Percentiles rank a stretch among this genome's conserved stretches.
Conservation (phyloP, 2,113 vertebrate species). For the Monopterus albus region DNA sequence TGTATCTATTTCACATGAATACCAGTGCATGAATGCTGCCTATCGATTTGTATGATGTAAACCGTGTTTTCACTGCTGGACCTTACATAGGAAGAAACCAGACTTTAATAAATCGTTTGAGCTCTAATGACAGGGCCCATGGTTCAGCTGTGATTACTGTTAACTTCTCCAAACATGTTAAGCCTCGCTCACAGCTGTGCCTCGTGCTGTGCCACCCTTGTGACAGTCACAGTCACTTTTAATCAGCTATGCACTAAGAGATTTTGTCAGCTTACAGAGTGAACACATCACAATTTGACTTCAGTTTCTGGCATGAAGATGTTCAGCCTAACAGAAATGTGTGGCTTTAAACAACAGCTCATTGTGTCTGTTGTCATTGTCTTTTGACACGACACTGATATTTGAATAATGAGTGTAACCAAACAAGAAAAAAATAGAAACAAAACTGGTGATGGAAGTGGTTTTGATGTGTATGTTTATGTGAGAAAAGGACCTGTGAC, state of each 20-base stretch:
- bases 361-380: background rate
- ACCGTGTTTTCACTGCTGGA: background rate
- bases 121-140: too few species aligned
- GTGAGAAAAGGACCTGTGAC: conserved; percentile 24
- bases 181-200: background rate
- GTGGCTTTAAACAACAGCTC: conserved; percentile 1
- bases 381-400: background rate
- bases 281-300: conserved; percentile 10
- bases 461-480: conserved; percentile 15
- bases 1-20: background rate
- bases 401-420: conserved; percentile 18
- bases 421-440: background rate
- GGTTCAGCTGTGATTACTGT: too few species aligned
- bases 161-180: background rate
- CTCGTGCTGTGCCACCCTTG: background rate
- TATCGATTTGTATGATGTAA: too few species aligned
- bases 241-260: too few species aligned
- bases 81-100: too few species aligned
- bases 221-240: too few species aligned
- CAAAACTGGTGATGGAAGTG: conserved; percentile 9
- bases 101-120: too few species aligned
- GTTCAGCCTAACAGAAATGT: background rate
- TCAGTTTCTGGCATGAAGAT: background rate
- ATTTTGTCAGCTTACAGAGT: conserved; percentile 9
- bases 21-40: too few species aligned